Evolutionary conservation across 2,113 vertebrate species (phyloP), one percentile per base, ranked within the genome.

Genomic region (Lethenteron reissneri): DNA sequence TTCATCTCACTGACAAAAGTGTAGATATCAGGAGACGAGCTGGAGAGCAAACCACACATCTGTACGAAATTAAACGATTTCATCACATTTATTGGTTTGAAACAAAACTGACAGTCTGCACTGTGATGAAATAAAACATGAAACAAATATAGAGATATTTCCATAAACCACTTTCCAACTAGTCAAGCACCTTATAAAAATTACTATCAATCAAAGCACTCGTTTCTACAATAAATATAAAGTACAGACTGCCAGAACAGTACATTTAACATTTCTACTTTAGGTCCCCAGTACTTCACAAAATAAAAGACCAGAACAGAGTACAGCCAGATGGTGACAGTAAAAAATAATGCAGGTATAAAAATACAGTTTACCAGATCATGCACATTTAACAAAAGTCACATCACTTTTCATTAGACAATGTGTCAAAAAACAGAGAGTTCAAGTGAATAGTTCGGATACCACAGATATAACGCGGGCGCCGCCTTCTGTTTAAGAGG

Each of bases 171-270:
- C 64, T 68, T 68, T 68, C 25, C 64, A 10, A 25, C 64, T 68
- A 68, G 64, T 25, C 64, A 8, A 68, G n/a, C 64, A 68, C 25
- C 64, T 68, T 68, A 68, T 68, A 68, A 68, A 68, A 68, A 68
- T 68, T 68, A 25, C 64, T 68, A 68, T 68, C 64, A 68, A 68
- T 68, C 64, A 25, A 68, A 68, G 64, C 64, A 68, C 64, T 68
- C 64, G 25, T n/a, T 68, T 25, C 64, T 68, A 68, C 64, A 68
- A 68, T 68, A 68, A 68, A 68, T 68, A 68, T n/a, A 68, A 68
- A 68, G 64, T 17, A 68, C 64, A 68, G 25, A 68, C 64, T 68
- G 64, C n/a, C 64, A 68, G 64, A 19, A 64, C 14, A 19, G 60
- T 17, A 68, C 64, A 25, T 68, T 68, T 17, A 68, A 68, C 64